phyloP scores from a whole-genome alignment of 2,797 vertebrate species.

The Novumbra hubbsi region DNA sequence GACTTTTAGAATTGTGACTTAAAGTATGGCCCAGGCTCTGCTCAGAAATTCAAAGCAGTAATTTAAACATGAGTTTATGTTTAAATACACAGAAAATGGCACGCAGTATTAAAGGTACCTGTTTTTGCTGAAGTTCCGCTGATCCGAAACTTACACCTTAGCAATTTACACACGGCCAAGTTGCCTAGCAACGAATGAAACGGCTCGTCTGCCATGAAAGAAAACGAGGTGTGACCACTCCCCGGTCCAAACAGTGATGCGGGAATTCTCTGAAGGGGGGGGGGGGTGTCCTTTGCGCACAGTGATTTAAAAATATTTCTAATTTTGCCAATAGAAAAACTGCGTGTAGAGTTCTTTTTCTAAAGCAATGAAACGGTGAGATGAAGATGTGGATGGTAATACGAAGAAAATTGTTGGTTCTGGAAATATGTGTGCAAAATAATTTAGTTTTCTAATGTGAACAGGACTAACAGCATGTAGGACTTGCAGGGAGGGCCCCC shows the following conservation, averaged over 20 bases:
- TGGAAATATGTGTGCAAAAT: too few relatives aligned
- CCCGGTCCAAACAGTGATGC: not conserved
- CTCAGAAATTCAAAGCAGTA: not conserved
- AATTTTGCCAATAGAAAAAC: not conserved
- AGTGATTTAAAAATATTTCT: not conserved
- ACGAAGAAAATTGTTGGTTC: too few relatives aligned
- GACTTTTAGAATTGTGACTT: not conserved
- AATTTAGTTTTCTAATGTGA: too few relatives aligned
- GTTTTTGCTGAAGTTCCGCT: not conserved
- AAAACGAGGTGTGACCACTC: conserved; percentile 36
- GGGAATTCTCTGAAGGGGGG: conserved; percentile 6
- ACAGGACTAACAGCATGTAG: too few relatives aligned
- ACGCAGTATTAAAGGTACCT: not conserved
- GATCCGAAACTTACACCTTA: conserved; percentile 6
- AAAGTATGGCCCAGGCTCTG: not conserved
- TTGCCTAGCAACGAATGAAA: conserved; percentile 53
- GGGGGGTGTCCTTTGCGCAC: conserved; percentile 3
- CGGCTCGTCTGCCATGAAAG: conserved; percentile 37
- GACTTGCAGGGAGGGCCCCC: too few relatives aligned
- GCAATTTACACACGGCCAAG: conserved; percentile 18
- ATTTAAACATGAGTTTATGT: not conserved
- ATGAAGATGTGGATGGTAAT: too few relatives aligned
- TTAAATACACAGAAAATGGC: not conserved
- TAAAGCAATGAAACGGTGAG: too few relatives aligned
- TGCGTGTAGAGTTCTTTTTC: too few relatives aligned